A percentile compares a stretch with the other conserved stretches of the same genome.
Conservation (phyloP, 2,113 vertebrate genomes). For the Vulpes ferrilata region DNA sequence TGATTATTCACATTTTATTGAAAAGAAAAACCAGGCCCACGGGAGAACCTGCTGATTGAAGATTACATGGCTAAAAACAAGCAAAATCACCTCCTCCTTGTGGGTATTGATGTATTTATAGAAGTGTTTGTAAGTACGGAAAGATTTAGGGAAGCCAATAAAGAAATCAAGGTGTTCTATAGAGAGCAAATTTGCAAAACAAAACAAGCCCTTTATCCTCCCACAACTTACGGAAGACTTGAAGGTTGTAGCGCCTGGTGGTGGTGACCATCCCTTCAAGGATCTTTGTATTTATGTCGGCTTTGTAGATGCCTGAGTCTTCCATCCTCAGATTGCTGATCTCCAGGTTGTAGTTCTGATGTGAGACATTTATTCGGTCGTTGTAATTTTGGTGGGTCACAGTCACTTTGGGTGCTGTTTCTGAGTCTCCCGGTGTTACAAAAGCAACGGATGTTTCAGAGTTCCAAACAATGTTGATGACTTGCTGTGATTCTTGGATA, state of each 20-base stretch:
- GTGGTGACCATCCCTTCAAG: fast-evolving
- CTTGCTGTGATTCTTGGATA: neutral
- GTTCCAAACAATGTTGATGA: conserved; percentile 57
- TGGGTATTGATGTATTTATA: neutral
- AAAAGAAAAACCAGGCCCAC: neutral
- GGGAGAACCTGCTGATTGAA: neutral
- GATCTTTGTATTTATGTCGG: conserved; percentile 6
- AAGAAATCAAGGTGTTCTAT: neutral
- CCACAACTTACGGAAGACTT: conserved; percentile 76
- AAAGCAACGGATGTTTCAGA: conserved; percentile 64
- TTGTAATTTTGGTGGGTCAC: conserved; percentile 63
- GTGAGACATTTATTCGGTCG: conserved; percentile 52
- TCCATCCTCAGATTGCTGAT: conserved; percentile 67
- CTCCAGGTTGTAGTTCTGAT: conserved; percentile 62
- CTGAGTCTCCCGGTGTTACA: neutral
- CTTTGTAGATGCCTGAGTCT: conserved; percentile 72
- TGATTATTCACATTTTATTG: conserved; percentile 25
- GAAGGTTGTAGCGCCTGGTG: conserved; percentile 52
- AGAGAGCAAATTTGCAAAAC: conserved; percentile 5
- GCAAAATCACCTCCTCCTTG: neutral
- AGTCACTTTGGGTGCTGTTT: fast-evolving
- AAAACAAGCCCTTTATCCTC: neutral
- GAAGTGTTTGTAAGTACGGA: neutral
- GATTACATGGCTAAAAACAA: neutral
- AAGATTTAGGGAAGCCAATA: neutral